Evolutionary conservation across 1,140 invertebrate genomes (phyloP).

Genomic region (Scaptomyza hsui): DNA sequence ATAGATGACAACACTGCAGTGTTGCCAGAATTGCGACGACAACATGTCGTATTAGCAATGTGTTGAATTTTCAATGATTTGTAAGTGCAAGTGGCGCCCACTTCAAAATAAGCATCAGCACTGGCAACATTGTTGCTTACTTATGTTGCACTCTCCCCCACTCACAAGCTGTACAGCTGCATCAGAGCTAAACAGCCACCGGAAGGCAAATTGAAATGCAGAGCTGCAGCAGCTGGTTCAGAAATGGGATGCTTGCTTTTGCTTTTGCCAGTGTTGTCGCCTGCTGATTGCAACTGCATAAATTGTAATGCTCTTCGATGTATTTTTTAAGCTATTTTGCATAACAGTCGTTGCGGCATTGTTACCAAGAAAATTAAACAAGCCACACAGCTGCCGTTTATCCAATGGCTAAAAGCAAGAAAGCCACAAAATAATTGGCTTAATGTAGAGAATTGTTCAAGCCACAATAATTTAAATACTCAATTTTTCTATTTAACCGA

Average conservation of each 20-base stretch:
- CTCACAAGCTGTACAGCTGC: not conserved
- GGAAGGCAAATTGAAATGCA: constrained; percentile 13
- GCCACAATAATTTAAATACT: not conserved
- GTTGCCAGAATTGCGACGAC: constrained; percentile 51
- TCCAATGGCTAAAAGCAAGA: not conserved
- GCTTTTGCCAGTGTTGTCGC: not conserved
- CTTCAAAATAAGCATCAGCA: constrained; percentile 50
- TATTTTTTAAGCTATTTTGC: constrained; percentile 62
- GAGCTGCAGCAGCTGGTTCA: constrained; percentile 28
- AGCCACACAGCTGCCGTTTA: constrained; percentile 10
- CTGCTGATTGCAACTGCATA: constrained; percentile 61
- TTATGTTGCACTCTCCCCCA: constrained; percentile 2
- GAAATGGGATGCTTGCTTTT: constrained; percentile 4
- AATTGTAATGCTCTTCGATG: constrained; percentile 59
- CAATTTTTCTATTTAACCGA: not conserved
- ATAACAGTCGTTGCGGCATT: constrained; percentile 36
- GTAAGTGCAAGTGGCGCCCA: constrained; percentile 61
- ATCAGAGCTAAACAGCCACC: not conserved
- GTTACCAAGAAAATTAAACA: not conserved
- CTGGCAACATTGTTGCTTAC: constrained; percentile 58
- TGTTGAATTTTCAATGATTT: constrained; percentile 82
- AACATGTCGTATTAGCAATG: constrained; percentile 77
- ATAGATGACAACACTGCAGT: constrained; percentile 56
- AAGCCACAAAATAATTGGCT: constrained; percentile 2
- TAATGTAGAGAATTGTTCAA: not conserved